These are phyloP conservation scores for Drosophila greeni DNA, from an alignment of 2,888 invertebrate species.

Conservation along the genomic window DNA sequence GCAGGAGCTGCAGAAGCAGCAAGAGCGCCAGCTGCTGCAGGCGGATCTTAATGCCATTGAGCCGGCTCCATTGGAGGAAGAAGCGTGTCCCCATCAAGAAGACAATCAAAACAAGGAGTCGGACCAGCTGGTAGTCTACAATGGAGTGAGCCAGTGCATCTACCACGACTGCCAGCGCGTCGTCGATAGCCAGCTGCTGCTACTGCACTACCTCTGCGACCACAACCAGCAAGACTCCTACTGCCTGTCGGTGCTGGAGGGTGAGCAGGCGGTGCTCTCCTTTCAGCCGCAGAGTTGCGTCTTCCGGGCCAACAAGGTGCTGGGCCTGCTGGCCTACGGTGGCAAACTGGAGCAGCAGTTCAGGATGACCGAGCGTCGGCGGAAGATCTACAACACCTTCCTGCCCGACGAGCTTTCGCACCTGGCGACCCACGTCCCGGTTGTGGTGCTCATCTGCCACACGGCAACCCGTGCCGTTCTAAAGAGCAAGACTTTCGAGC, in stretches of 20 bases:
- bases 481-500: background rate
- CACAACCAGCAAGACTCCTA: slow-evolving; percentile 36
- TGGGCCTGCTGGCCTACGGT: slow-evolving; percentile 53
- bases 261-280: slow-evolving; percentile 33
- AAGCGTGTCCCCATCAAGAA: fast-evolving
- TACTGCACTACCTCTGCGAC: slow-evolving; percentile 54
- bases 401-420: slow-evolving; percentile 11
- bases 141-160: slow-evolving; percentile 35
- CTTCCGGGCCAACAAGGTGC: slow-evolving; percentile 36
- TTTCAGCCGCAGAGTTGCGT: slow-evolving; percentile 32
- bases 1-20: slow-evolving; percentile 13
- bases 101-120: background rate
- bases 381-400: slow-evolving; percentile 28
- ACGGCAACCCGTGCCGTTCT: slow-evolving; percentile 12
- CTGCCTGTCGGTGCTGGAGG: slow-evolving; percentile 34
- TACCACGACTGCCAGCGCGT: slow-evolving; percentile 41
- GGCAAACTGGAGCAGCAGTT: slow-evolving; percentile 17
- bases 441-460: slow-evolving; percentile 56
- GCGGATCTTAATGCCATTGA: slow-evolving; percentile 40
- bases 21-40: background rate
- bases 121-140: slow-evolving; percentile 30
- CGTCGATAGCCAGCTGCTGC: slow-evolving; percentile 52
- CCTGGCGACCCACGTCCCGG: slow-evolving; percentile 38
- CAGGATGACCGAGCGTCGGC: background rate
- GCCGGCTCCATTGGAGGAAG: slow-evolving; percentile 1